Base-by-base conservation (phyloP, 2,888 invertebrate species). In the Eupithecia dodoneata region DNA sequence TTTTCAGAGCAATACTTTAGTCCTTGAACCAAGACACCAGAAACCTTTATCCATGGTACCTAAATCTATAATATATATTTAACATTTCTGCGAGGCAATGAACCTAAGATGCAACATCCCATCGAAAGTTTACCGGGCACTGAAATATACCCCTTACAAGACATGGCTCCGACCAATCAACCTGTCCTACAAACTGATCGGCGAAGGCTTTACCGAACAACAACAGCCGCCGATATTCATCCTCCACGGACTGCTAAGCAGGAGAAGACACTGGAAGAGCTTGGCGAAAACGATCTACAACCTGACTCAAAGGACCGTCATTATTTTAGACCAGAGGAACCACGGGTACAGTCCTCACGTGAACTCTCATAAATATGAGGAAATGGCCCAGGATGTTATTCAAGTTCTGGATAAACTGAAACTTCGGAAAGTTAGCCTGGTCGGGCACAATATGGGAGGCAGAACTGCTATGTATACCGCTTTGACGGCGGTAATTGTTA, bases 381-480 rank as follows among this genome's bases (percentile, higher is more conserved):
- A 96, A 65, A 96, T 99, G 96, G 96, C 97, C 0, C 95, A 94
- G 74, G 99, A 99, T 91, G 87, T 99, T 5, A 89, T 96, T 12
- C 87, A 94, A 6, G 93, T 98, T 66, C 91, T 97, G 83, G 91
- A 96, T 70, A 96, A 96, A 80, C 89, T 97, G 65, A 89, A 94
- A 0, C 93, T 98, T 13, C 83, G 94, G 0, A 96, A 96, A 88
- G 96, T 96, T 0, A 93, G 96, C 74, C 87, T 98, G 10, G 89
- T 99, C 82, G 99, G 99, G 0, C 99, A 99, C 88, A 98, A 98
- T 82, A 98, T 99, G 98, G 99, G 99, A 1, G 99, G 99, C 6
- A 96, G 98, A 79, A 96, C 97, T 2, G 97, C 97, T 81, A 99
- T 99, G 98, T 96, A 96, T 70, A 94, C 97, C 59, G 97, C 99